Evolutionary conservation across 2,888 invertebrate species (phyloP).

Genomic region (Molorchus minor): DNA sequence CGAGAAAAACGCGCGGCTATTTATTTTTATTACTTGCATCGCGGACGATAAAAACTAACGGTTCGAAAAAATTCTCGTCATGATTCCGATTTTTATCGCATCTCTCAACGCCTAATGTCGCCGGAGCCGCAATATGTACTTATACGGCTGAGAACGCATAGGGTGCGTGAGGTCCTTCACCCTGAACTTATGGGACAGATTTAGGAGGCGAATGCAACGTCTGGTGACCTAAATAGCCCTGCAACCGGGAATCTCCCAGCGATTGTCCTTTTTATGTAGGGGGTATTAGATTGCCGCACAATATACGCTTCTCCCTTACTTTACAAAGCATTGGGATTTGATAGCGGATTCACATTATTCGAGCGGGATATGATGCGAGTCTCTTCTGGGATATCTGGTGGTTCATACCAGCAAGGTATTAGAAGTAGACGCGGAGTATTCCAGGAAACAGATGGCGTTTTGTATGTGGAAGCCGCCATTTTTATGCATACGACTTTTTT

Average conservation of each 20-base stretch:
- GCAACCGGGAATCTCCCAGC: slow-evolving; percentile 26
- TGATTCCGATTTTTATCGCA: slow-evolving; percentile 9
- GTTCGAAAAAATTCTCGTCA: slow-evolving; percentile 2
- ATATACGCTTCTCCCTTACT: too few relatives aligned
- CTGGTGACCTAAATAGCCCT: slow-evolving; percentile 33
- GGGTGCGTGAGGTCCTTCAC: slow-evolving; percentile 42
- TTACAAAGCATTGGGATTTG: too few relatives aligned
- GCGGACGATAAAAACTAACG: slow-evolving; percentile 2
- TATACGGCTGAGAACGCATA: slow-evolving; percentile 18
- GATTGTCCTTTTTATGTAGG: background rate
- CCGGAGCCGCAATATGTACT: background rate
- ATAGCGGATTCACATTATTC: too few relatives aligned
- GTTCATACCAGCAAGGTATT: too few relatives aligned
- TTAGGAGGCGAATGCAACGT: slow-evolving; percentile 34
- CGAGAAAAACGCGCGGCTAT: too few relatives aligned
- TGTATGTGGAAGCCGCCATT: too few relatives aligned
- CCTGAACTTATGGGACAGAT: slow-evolving; percentile 29
- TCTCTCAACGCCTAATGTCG: slow-evolving; percentile 5
- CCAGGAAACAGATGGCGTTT: too few relatives aligned
- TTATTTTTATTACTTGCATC: slow-evolving; percentile 15
- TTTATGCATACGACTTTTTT: too few relatives aligned
- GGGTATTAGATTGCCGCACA: too few relatives aligned
- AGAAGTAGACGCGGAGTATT: too few relatives aligned
- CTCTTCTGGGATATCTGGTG: too few relatives aligned
- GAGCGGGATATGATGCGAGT: too few relatives aligned